Conservation (phyloP, 2,113 vertebrate species). For the Melospiza georgiana region DNA sequence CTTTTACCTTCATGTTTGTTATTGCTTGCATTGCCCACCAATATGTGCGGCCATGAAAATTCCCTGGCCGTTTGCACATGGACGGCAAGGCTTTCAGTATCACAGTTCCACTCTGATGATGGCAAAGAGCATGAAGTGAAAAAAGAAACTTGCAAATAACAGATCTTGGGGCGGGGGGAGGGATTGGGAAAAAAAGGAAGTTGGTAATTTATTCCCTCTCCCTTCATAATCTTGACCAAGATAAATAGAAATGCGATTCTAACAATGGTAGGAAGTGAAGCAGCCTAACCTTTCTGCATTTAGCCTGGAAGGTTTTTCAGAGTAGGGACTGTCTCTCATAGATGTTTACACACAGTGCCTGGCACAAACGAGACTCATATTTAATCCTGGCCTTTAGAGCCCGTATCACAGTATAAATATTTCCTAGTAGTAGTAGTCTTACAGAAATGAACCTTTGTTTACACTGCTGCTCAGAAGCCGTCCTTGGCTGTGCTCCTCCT, state of each 20-base stretch:
- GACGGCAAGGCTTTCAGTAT: not conserved
- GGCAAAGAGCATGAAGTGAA: not conserved
- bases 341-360: conserved; percentile 18
- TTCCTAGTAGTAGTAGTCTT: not conserved
- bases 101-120: not conserved
- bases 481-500: not conserved
- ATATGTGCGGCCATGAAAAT: not conserved
- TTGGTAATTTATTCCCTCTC: conserved; percentile 29
- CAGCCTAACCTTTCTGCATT: conserved; percentile 67
- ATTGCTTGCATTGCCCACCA: not conserved
- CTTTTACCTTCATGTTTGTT: not conserved
- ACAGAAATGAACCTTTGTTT: not conserved
- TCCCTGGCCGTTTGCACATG: not conserved
- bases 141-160: not conserved
- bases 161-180: accelerated
- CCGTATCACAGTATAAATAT: not conserved
- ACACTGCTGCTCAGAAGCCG: not conserved
- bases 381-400: conserved; percentile 2
- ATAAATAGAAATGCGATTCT: conserved; percentile 68
- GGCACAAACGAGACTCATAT: not conserved
- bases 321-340: not conserved
- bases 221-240: conserved; percentile 55
- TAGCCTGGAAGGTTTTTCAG: conserved; percentile 21
- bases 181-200: not conserved
- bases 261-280: conserved; percentile 76